Percentiles rank a stretch among this genome's conserved stretches.
phyloP scores from a whole-genome alignment of 1,140 invertebrate genomes.

The Elysia chlorotica region DNA sequence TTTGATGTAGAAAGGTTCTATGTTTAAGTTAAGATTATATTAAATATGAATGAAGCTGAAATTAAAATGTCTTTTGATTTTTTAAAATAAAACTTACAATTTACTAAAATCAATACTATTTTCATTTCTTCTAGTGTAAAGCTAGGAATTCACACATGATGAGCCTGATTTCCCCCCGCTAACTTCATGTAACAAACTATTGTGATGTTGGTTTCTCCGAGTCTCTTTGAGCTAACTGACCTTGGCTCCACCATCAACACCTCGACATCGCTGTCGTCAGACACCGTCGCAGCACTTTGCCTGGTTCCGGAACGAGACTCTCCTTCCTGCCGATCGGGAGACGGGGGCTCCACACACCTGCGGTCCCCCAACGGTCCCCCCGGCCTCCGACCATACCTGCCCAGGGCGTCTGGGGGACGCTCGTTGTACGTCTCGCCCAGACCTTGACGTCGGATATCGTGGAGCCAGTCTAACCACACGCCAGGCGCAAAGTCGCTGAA shows the following conservation, averaged over 20 bases:
- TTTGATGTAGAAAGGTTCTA: too few species aligned
- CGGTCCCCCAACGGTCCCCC: not conserved
- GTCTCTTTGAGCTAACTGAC: conserved; percentile 6
- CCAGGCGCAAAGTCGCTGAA: not conserved
- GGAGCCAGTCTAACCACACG: not conserved
- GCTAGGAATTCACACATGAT: too few species aligned
- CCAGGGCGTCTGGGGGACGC: not conserved
- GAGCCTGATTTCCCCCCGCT: too few species aligned
- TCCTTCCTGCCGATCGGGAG: not conserved
- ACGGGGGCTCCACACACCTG: not conserved
- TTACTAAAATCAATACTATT: too few species aligned
- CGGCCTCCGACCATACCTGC: not conserved
- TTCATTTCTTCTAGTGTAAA: too few species aligned
- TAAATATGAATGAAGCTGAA: too few species aligned
- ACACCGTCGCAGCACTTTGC: not conserved
- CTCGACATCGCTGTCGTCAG: conserved; percentile 21
- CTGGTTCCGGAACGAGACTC: not conserved
- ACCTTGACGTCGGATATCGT: conserved; percentile 1
- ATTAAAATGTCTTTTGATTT: too few species aligned
- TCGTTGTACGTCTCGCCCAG: not conserved
- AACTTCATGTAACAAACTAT: too few species aligned
- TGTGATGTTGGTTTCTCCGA: too few species aligned
- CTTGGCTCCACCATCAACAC: conserved; percentile 18
- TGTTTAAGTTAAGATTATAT: too few species aligned
- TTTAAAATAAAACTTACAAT: too few species aligned